phyloP scores from a whole-genome alignment of 37 sponge, comb jelly and placozoan species.

The Theonella swinhoei region DNA sequence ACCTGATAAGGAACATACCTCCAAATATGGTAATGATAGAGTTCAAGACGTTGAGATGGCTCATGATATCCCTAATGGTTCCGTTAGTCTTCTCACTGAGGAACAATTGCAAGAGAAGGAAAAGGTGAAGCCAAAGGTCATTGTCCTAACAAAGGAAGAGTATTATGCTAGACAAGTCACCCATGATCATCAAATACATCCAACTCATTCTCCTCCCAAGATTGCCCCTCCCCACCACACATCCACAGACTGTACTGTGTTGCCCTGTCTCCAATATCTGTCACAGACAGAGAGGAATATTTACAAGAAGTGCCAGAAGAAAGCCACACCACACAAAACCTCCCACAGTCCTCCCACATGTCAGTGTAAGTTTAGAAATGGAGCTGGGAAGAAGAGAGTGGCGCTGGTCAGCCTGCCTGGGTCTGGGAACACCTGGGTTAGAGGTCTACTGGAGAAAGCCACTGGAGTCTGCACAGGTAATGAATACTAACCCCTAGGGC shows the following conservation, averaged over 20 bases:
- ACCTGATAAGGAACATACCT: no score
- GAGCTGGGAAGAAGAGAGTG: neutral
- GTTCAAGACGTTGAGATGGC: no score
- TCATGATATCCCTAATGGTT: no score
- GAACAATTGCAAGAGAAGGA: neutral
- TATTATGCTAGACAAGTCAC: neutral
- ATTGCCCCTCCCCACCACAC: neutral
- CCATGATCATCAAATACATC: no score
- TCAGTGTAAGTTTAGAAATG: neutral
- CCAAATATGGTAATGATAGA: no score
- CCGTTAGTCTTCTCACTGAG: no score
- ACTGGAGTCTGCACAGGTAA: conserved; percentile 35
- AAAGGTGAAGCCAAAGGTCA: neutral
- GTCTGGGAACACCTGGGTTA: conserved; percentile 71
- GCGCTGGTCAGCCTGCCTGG: conserved; percentile 71
- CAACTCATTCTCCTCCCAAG: neutral
- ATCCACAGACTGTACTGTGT: neutral
- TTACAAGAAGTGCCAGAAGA: neutral
- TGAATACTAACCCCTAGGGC: no score
- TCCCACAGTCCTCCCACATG: neutral
- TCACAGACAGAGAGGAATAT: neutral
- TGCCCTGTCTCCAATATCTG: neutral
- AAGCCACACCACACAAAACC: neutral
- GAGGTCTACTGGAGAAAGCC: conserved; percentile 62
- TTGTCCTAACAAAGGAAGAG: neutral